A percentile compares a stretch with the other conserved stretches of the same genome.
phyloP scores from a whole-genome alignment of 1,140 invertebrate species.

The Calliphora vicina region DNA sequence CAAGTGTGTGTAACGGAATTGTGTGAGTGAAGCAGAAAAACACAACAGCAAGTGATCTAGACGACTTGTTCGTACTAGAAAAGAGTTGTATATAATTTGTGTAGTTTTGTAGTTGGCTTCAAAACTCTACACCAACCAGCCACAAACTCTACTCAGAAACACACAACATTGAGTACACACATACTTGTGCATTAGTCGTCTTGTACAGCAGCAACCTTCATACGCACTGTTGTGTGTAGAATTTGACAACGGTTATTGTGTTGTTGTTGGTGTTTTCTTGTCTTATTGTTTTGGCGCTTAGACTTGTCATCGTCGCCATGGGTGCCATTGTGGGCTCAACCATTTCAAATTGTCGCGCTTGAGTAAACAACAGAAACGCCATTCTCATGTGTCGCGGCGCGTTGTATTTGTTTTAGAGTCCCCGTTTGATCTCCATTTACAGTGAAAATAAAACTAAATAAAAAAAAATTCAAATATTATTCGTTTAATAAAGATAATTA shows the following conservation, averaged over 20 bases:
- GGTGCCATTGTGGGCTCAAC: conserved; percentile 29
- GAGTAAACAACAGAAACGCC: conserved; percentile 34
- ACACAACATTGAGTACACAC: background rate
- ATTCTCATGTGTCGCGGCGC: conserved; percentile 19
- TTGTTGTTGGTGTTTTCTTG: background rate
- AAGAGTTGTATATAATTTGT: background rate
- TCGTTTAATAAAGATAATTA: background rate
- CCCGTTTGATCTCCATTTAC: background rate
- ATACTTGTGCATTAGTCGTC: background rate
- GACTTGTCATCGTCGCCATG: conserved; percentile 19
- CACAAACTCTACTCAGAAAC: background rate
- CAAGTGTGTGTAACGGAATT: background rate
- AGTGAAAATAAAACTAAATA: background rate
- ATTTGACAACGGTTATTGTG: conserved; percentile 3
- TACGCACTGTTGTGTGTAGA: conserved; percentile 13
- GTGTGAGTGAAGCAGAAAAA: background rate
- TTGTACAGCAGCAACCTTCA: background rate
- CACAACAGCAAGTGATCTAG: background rate
- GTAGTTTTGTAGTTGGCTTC: conserved; percentile 2
- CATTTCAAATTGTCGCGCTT: conserved; percentile 31
- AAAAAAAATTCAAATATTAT: background rate
- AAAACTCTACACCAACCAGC: background rate
- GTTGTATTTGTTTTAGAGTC: background rate
- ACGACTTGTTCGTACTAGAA: background rate
- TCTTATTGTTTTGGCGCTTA: conserved; percentile 29